A percentile compares a stretch with the other conserved stretches of the same genome.
These are phyloP conservation scores for Dorcus parallelipipedus DNA, from an alignment of 2,888 invertebrate genomes.

Conservation along the genomic window DNA sequence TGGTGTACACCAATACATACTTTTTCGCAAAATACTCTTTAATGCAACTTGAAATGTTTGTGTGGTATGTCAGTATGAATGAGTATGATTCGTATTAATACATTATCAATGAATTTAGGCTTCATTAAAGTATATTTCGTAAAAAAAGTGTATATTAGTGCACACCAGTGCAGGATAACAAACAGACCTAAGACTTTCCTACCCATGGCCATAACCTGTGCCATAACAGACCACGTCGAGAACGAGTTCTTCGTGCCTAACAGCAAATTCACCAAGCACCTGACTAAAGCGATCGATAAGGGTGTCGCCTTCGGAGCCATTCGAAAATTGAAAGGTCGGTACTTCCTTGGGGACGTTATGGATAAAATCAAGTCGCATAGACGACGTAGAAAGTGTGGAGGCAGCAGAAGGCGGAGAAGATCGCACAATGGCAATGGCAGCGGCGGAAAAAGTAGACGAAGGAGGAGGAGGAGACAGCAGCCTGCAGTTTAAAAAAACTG, in stretches of 20 bases:
- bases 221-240: conserved; percentile 28
- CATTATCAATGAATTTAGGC: too few relatives aligned
- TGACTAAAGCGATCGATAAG: conserved; percentile 28
- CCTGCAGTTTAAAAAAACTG: too few relatives aligned
- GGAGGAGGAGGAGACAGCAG: neutral
- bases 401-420: neutral
- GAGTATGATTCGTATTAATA: too few relatives aligned
- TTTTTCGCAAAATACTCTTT: too few relatives aligned
- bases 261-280: conserved; percentile 20
- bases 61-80: too few relatives aligned
- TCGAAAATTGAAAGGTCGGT: conserved; percentile 22
- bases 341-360: conserved; percentile 4
- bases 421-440: neutral
- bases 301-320: conserved; percentile 30
- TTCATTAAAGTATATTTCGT: too few relatives aligned
- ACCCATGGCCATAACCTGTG: too few relatives aligned
- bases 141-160: too few relatives aligned
- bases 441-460: neutral
- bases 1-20: too few relatives aligned
- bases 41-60: too few relatives aligned
- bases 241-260: conserved; percentile 24
- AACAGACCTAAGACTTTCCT: too few relatives aligned
- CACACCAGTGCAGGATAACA: too few relatives aligned
- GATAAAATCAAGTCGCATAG: neutral
- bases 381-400: neutral